Evolutionary conservation across 2,888 invertebrate genomes (phyloP), one percentile per base, ranked within the genome.

Genomic region (Trichopria drosophilae): DNA sequence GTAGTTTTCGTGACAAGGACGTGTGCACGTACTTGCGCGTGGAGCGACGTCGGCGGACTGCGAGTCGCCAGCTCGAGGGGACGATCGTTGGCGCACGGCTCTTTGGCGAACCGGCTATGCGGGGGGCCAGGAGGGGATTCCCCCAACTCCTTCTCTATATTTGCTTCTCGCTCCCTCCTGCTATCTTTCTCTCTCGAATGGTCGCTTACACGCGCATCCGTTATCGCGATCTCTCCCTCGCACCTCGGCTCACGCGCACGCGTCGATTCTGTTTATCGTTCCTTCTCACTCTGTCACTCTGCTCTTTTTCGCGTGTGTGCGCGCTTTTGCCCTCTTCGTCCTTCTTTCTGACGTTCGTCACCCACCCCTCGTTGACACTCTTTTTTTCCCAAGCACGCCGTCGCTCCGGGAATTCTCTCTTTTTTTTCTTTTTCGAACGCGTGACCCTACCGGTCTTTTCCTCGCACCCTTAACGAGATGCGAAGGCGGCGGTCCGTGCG

Each of bases 41-140:
- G 59, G 68, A 67, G 61, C 65, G 62, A 66, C 71, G 68, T 62
- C 72, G 67, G 67, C 70, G 66, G 69, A 73, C 73, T 73, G 72
- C 48, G 80, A 64, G 69, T 58, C 71, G 62, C 66, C 59, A 53
- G 49, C 59, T 61, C 59, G 61, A 58, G 61, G 61, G 55, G 55
- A 51, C 58, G 61, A 54, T 60, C 59, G 57, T 61, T 24, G 31
- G 46, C 50, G 36, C 58, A 50, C 56, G 56, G 44, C 51, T 58
- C 58, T 52, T 60, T 59, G 46, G 48, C 48, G 52, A 45, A 51
- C 39, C 36, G 40, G 46, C 44, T 51, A 53, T 49, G 43, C 32
- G 48, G 32, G 35, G 44, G 52, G 32, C 16, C 35, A 46, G 55
- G 29, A n/a, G 31, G 63, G 57, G 59, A 55, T 57, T 61, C 66